A percentile compares a stretch with the other conserved stretches of the same genome.
phyloP scores from a whole-genome alignment of 2,113 vertebrate species.

The Callorhinus ursinus region DNA sequence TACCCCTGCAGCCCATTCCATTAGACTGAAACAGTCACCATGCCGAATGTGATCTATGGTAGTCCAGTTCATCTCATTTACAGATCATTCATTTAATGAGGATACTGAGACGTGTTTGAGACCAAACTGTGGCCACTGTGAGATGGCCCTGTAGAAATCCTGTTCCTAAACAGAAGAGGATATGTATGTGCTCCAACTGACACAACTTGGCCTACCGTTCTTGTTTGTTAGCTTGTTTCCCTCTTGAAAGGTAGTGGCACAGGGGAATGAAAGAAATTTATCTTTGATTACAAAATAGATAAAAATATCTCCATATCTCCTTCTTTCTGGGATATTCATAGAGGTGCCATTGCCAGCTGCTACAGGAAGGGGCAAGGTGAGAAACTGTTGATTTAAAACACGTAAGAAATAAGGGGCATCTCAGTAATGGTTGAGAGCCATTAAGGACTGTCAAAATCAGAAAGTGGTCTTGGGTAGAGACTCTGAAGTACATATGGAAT shows the following conservation, averaged over 20 bases:
- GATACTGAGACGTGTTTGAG: background rate
- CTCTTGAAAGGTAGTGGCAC: background rate
- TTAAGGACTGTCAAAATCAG: background rate
- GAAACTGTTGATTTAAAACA: background rate
- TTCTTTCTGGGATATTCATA: background rate
- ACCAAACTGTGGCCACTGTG: too few relatives aligned
- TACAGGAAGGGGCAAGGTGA: background rate
- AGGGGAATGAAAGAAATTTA: background rate
- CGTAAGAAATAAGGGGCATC: background rate
- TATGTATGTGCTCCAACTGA: fast-evolving
- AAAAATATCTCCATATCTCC: background rate
- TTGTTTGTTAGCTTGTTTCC: background rate
- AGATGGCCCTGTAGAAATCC: background rate
- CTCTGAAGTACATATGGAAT: fast-evolving
- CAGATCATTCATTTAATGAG: background rate
- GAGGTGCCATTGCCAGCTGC: background rate
- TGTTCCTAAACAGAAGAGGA: background rate
- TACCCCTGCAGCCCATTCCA: background rate
- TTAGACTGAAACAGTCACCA: background rate
- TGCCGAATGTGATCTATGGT: background rate
- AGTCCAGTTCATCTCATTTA: background rate
- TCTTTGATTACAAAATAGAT: background rate
- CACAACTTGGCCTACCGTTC: background rate
- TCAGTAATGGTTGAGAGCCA: background rate
- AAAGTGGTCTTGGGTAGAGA: background rate